Evolutionary conservation across 1,140 invertebrate species (phyloP).

Genomic region (Ceratosolen solmsi): DNA sequence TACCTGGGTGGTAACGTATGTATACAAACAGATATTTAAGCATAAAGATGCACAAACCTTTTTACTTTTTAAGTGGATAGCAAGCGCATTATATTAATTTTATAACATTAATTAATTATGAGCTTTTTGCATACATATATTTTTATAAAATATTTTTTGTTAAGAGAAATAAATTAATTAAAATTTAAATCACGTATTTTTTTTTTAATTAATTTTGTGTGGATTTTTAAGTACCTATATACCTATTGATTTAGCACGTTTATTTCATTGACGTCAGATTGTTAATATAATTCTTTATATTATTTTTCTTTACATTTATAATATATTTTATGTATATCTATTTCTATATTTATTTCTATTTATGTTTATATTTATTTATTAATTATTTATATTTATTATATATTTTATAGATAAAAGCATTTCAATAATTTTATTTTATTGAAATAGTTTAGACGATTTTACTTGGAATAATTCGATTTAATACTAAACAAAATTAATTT

Average conservation of each 20-base stretch:
- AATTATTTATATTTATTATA: too few species aligned
- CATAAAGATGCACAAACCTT: not conserved
- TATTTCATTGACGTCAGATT: constrained; percentile 2
- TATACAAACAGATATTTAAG: not conserved
- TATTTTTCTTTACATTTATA: not conserved
- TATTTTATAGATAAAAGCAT: too few species aligned
- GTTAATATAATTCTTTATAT: not conserved
- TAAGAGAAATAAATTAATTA: not conserved
- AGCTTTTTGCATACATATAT: not conserved
- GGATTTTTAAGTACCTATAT: not conserved
- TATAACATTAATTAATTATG: not conserved
- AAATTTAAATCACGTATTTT: not conserved
- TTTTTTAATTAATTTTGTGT: not conserved
- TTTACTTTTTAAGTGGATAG: not conserved
- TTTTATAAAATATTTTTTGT: not conserved
- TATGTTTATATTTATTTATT: too few species aligned
- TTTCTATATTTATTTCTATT: not conserved
- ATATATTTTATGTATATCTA: not conserved
- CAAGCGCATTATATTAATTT: not conserved
- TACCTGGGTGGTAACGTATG: not conserved
- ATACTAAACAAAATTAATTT: too few species aligned
- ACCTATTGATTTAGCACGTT: not conserved
- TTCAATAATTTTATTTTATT: too few species aligned
- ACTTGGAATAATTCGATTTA: too few species aligned
- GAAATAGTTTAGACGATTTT: too few species aligned